Evolutionary conservation across 1,140 invertebrate species (phyloP).

Genomic region (Mamestra configurata): DNA sequence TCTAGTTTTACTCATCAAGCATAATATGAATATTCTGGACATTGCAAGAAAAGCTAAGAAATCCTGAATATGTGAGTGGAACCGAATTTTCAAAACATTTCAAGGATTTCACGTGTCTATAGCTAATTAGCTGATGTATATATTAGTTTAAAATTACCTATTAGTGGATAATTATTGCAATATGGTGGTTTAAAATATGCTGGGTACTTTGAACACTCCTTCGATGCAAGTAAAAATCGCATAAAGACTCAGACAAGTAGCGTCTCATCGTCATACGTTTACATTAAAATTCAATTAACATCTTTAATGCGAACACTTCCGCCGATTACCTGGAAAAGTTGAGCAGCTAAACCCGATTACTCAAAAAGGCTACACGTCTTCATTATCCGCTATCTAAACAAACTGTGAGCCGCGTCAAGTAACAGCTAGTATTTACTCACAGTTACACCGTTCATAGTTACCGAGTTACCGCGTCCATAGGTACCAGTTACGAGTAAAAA

Average conservation of each 20-base stretch:
- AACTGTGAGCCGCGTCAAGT: conserved; percentile 29
- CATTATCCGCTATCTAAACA: conserved; percentile 28
- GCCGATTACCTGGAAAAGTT: background rate
- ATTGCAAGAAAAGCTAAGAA: background rate
- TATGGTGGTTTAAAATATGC: no score
- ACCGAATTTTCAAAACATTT: background rate
- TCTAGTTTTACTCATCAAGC: background rate
- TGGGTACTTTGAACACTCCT: no score
- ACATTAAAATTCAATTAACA: background rate
- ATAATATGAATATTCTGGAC: background rate
- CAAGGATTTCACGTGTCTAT: no score
- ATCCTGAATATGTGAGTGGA: background rate
- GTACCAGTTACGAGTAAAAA: conserved; percentile 64
- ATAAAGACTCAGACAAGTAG: background rate
- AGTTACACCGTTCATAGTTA: conserved; percentile 27
- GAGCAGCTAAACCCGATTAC: conserved; percentile 21
- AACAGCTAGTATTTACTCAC: conserved; percentile 28
- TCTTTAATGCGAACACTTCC: background rate
- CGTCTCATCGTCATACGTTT: background rate
- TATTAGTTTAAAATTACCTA: no score
- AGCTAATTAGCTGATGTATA: background rate
- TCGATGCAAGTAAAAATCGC: no score
- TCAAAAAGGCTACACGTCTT: background rate
- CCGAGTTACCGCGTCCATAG: conserved; percentile 40
- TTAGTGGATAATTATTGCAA: no score